Evolutionary conservation across 2,888 invertebrate species (phyloP), one percentile per base, ranked within the genome.

Genomic region (Coleophora flavipennella): DNA sequence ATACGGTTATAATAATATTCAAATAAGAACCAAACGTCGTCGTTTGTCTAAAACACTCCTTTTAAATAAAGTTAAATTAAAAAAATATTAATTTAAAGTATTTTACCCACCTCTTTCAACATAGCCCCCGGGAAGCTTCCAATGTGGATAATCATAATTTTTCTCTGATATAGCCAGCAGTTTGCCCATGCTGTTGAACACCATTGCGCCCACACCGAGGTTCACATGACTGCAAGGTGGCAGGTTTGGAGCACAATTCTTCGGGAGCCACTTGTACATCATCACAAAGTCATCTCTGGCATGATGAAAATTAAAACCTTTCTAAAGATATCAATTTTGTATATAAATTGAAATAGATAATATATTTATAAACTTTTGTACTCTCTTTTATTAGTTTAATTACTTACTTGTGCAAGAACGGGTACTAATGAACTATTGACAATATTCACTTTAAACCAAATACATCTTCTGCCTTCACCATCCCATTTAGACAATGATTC

Each of bases 91-190:
- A 33, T 10, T 33, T 26, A 43, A 28, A 20, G 3, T 20, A 20
- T 20, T 20, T 4, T 20, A 20, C 20, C 59, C 69, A 92, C 94
- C 91, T 72, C 89, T 91, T 63, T 96, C 93, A 11, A 95, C 93
- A 78, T 93, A 93, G 38, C 97, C 97, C 39, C 97, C 97, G 10
- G 97, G 97, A 8, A 97, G 80, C 75, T 97, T 97, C 96, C 96
- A 97, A 57, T 90, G 88, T 2, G 89, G 86, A 40, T 79, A 75
- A 11, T 84, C 69, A 54, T 86, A 85, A 62, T 89, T 88, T 60
- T 89, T 91, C 64, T 97, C 97, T 44, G 90, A 89, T 28, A 97
- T 90, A 1, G 93, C 92, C 40, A 97, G 83, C 36, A 97, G 65
- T 67, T 95, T 89, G 31, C 90, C 80, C 1, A 87, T 85, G 1